Percentiles rank a stretch among this genome's conserved stretches.
These are phyloP conservation scores for Arbacia lixula DNA, from an alignment of 53 echinoderm and acorn worm species.

Conservation along the genomic window DNA sequence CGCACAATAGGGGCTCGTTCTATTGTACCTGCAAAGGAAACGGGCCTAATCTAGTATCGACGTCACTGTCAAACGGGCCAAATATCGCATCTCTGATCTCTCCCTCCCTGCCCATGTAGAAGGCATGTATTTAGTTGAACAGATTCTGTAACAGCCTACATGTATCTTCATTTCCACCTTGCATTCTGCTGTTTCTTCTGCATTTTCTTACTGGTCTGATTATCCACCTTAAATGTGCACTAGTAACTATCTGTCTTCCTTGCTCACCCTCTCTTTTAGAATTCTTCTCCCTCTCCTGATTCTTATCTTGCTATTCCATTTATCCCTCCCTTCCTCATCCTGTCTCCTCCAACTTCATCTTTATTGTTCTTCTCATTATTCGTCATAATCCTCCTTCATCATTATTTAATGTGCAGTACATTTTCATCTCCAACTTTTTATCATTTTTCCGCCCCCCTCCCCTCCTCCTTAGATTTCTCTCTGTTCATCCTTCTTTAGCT, in stretches of 20 bases:
- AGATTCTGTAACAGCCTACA: no score
- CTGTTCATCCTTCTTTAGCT: background rate
- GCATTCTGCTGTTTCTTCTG: no score
- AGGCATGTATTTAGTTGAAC: no score
- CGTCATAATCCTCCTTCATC: background rate
- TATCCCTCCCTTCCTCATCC: background rate
- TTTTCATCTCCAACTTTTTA: background rate
- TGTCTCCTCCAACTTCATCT: background rate
- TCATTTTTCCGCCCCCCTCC: background rate
- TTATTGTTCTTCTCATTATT: background rate
- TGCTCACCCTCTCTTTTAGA: background rate
- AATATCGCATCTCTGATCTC: no score
- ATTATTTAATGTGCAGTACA: background rate
- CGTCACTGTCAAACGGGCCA: no score
- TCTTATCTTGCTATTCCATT: background rate
- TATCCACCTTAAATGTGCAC: background rate
- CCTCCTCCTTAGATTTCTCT: background rate
- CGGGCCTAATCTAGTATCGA: no score
- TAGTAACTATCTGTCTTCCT: background rate
- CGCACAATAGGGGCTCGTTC: no score
- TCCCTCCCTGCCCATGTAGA: no score
- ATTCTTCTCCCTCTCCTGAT: background rate
- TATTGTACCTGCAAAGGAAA: no score
- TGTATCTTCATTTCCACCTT: no score
- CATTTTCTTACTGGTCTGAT: no score